Conservation (phyloP, 2,888 invertebrate species). For the Microctonus aethiopoides region DNA sequence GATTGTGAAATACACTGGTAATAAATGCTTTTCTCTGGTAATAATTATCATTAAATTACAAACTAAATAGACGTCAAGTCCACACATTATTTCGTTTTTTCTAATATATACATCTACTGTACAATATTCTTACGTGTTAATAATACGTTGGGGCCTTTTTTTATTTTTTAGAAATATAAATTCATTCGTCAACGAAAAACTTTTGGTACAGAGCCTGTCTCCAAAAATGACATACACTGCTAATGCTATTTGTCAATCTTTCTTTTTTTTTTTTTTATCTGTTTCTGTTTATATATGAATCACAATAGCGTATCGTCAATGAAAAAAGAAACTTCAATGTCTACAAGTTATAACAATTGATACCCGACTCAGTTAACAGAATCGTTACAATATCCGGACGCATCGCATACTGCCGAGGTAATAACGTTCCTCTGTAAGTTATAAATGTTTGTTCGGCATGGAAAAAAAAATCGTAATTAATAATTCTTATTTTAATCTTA, state of each 20-base stretch:
- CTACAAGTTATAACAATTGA: neutral
- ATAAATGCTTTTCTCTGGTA: conserved; percentile 42
- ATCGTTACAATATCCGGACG: conserved; percentile 10
- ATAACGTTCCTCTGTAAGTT: neutral
- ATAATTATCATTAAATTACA: conserved; percentile 33
- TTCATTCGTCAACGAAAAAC: conserved; percentile 27
- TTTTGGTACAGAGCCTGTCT: conserved; percentile 28
- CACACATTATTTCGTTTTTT: conserved; percentile 19
- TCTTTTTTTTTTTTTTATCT: neutral
- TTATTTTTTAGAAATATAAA: conserved; percentile 34
- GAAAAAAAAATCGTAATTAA: neutral
- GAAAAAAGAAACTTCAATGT: no score
- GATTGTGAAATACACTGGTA: conserved; percentile 34
- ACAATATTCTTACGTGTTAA: conserved; percentile 48
- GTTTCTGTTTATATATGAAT: no score
- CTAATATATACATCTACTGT: conserved; percentile 53
- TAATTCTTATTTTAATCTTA: conserved; percentile 4
- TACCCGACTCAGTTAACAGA: neutral
- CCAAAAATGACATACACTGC: conserved; percentile 16
- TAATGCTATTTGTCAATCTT: conserved; percentile 2
- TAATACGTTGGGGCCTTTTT: conserved; percentile 47
- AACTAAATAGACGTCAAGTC: conserved; percentile 26
- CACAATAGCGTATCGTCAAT: no score
- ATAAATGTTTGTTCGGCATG: conserved; percentile 2
- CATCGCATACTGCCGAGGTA: conserved; percentile 2